These are phyloP conservation scores for Pheucticus melanocephalus DNA, from an alignment of 2,113 vertebrate species.

Conservation along the genomic window DNA sequence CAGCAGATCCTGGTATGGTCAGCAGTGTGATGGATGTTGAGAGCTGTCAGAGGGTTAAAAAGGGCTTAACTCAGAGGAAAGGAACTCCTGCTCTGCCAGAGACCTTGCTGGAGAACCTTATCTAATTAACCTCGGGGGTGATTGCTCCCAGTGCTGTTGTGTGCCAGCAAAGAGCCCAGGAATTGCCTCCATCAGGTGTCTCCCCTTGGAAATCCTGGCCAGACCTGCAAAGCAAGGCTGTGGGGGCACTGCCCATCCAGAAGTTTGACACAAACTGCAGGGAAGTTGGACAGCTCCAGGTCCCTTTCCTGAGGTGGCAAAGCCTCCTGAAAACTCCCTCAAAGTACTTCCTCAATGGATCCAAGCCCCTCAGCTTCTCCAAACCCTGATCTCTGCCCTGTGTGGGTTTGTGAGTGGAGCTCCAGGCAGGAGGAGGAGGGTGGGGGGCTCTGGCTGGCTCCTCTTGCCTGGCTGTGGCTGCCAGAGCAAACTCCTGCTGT, in stretches of 20 bases:
- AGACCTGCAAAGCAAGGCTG: background rate
- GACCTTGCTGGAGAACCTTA: background rate
- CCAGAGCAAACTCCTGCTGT: fast-evolving
- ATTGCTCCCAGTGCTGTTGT: fast-evolving
- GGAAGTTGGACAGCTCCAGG: fast-evolving
- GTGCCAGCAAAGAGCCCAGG: background rate
- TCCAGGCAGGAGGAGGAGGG: background rate
- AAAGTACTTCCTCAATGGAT: background rate
- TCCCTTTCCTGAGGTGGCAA: background rate
- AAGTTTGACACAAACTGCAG: background rate
- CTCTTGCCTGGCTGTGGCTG: background rate
- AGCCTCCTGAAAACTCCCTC: background rate
- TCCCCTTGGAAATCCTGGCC: background rate
- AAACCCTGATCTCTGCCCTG: background rate
- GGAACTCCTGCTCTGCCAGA: background rate
- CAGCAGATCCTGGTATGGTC: background rate
- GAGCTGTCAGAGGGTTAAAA: background rate
- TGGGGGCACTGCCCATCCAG: background rate
- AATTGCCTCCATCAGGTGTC: background rate
- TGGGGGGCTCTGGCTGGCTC: background rate
- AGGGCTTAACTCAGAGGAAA: background rate
- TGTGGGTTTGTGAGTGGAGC: background rate
- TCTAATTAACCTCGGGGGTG: background rate
- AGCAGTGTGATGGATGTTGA: fast-evolving
- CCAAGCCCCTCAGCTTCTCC: background rate